These are phyloP conservation scores for Passerina amoena DNA, from an alignment of 2,113 vertebrate genomes.

Conservation along the genomic window DNA sequence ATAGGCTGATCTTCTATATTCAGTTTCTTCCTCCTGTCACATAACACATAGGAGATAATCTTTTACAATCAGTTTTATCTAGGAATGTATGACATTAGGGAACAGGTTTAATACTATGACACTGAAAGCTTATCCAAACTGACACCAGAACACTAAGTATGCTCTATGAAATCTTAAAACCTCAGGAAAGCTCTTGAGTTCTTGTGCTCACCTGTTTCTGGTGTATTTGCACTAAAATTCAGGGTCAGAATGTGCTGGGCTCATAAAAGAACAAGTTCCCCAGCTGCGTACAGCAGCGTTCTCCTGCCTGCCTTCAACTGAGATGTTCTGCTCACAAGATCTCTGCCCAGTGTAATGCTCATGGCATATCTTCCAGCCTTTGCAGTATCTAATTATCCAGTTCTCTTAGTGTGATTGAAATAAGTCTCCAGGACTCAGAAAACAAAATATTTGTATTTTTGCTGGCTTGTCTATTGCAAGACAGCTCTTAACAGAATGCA, in stretches of 20 bases:
- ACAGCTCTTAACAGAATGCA: not conserved
- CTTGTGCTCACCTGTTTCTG: not conserved
- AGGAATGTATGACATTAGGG: not conserved
- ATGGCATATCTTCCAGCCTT: rapidly evolving
- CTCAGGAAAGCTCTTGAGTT: not conserved
- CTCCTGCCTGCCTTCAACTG: not conserved
- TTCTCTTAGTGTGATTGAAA: not conserved
- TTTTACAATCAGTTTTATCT: not conserved
- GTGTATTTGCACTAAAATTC: not conserved
- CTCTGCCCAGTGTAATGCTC: not conserved
- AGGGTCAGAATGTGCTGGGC: not conserved
- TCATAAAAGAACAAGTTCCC: not conserved
- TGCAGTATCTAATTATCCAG: not conserved
- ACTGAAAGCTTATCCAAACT: not conserved
- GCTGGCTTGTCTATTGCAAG: not conserved
- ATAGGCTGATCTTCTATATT: not conserved
- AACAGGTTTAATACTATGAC: not conserved
- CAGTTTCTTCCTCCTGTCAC: not conserved
- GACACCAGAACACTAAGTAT: not conserved
- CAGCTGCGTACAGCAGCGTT: not conserved
- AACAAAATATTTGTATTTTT: not conserved
- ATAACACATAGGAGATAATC: not conserved
- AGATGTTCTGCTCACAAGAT: not conserved
- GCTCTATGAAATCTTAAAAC: not conserved
- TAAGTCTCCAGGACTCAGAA: not conserved